phyloP scores from a whole-genome alignment of 1,140 invertebrate genomes.

The Colletes latitarsis region DNA sequence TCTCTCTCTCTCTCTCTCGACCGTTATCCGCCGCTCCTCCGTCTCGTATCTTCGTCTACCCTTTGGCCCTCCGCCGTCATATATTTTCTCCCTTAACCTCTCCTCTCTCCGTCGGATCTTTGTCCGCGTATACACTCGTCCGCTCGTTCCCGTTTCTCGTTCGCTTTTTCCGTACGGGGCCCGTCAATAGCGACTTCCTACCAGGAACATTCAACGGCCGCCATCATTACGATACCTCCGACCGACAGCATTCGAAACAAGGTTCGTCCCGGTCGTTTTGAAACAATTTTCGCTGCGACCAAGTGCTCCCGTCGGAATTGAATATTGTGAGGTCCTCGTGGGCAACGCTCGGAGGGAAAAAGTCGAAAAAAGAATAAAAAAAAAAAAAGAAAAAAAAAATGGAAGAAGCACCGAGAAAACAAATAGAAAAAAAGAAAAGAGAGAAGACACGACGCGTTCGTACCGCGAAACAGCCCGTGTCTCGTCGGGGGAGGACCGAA shows the following conservation, averaged over 20 bases:
- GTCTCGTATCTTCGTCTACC: background rate
- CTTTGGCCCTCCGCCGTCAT: too few relatives aligned
- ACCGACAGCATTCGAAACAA: constrained; percentile 42
- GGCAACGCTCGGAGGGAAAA: too few relatives aligned
- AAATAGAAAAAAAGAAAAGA: background rate
- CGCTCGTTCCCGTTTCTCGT: constrained; percentile 36
- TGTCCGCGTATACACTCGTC: background rate
- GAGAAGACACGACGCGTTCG: constrained; percentile 7
- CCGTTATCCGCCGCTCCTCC: background rate
- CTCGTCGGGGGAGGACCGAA: background rate
- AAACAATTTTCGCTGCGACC: constrained; percentile 61
- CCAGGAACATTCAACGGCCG: constrained; percentile 45
- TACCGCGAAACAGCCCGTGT: constrained; percentile 5
- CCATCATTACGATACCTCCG: constrained; percentile 65
- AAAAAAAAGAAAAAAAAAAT: background rate
- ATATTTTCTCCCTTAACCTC: background rate
- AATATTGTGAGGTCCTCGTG: constrained; percentile 44
- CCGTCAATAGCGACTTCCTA: constrained; percentile 57
- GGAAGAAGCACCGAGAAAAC: background rate
- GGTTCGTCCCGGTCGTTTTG: constrained; percentile 39
- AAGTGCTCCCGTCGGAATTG: constrained; percentile 46
- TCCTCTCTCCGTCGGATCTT: background rate
- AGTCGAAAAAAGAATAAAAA: background rate
- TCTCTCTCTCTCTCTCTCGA: constrained; percentile 10
- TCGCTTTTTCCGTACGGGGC: constrained; percentile 41